Percentiles rank a stretch among this genome's conserved stretches.
Evolutionary conservation across 1,140 invertebrate genomes (phyloP).

Genomic region (Cydia amplana): DNA sequence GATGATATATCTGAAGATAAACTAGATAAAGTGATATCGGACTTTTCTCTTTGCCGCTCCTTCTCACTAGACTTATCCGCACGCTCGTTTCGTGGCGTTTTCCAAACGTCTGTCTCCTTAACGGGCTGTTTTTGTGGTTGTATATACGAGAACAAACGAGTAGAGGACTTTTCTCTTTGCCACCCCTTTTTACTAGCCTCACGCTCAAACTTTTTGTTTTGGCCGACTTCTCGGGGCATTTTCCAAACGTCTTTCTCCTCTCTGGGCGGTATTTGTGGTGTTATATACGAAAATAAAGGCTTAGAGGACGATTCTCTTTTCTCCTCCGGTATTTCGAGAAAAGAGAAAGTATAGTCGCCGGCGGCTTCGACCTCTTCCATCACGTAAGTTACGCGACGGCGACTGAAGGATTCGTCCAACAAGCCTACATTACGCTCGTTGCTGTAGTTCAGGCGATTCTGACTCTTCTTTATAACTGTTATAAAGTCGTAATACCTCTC

Average conservation of each 20-base stretch:
- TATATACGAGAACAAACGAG: slow-evolving; percentile 67
- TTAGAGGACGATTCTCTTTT: slow-evolving; percentile 58
- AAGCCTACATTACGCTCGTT: neutral
- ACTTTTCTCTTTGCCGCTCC: slow-evolving; percentile 49
- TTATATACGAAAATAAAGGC: slow-evolving; percentile 67
- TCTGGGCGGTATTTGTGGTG: slow-evolving; percentile 46
- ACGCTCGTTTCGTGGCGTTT: slow-evolving; percentile 44
- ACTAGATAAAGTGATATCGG: too few relatives aligned
- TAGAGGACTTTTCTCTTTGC: slow-evolving; percentile 53
- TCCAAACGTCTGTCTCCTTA: slow-evolving; percentile 45
- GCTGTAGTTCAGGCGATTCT: slow-evolving; percentile 1
- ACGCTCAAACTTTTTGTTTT: slow-evolving; percentile 36
- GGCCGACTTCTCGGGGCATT: slow-evolving; percentile 42
- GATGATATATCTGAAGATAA: slow-evolving; percentile 67
- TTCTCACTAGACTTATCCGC: slow-evolving; percentile 35
- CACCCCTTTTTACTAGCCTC: slow-evolving; percentile 37
- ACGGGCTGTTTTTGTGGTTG: slow-evolving; percentile 51
- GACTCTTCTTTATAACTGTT: slow-evolving; percentile 12
- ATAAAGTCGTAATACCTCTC: slow-evolving; percentile 67
- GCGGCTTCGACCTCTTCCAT: slow-evolving; percentile 57
- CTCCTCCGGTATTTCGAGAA: slow-evolving; percentile 55
- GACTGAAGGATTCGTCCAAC: slow-evolving; percentile 38
- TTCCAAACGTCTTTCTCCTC: slow-evolving; percentile 50
- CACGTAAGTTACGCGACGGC: slow-evolving; percentile 55
- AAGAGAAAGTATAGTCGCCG: slow-evolving; percentile 66